Base-by-base conservation (phyloP, 2,888 invertebrate species). In the Polyommatus iphigenia region DNA sequence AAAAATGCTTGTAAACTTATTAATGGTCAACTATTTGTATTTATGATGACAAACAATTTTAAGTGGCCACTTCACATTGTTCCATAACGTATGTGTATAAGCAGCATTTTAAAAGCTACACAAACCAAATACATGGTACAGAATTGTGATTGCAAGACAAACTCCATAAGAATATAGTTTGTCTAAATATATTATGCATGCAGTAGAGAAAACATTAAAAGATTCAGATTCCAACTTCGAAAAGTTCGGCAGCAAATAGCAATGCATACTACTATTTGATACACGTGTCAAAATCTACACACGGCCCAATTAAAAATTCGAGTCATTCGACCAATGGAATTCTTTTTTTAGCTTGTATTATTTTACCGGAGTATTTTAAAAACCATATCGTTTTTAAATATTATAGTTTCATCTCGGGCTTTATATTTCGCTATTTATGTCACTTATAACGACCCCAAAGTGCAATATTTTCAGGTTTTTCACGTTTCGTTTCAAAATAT, bases 241-340 rank as follows among this genome's bases (percentile, higher is more conserved):
- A 24, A 24, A 62, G 62, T 62, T 62, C 62, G 62, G n/a, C 13
- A 62, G 8, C 62, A 62, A 24, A 24, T 24, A 24, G 24, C 62
- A 62, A 62, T 62, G 10, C 62, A 24, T 59, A 24, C 62, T 59
- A 24, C 62, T 59, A 54, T 18, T 46, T 46, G 54, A 59, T 20
- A 59, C 20, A 20, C 59, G 20, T 59, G 59, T 62, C 62, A 62
- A 62, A 24, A 24, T 62, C 62, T 62, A 24, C 62, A 62, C 62
- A 62, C 62, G 62, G 62, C 3, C 62, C 62, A 62, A 62, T 62
- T 62, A 62, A 62, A 62, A 62, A 62, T 62, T 62, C 62, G 10
- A 10, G 20, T 62, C 13, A 24, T 62, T 62, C 24, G 67, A 15
- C 15, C 29, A 4, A 13, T 3, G 24, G 5, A 24, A 24, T 67